Conservation (phyloP, 2,888 invertebrate species). For the Spisula solida region DNA sequence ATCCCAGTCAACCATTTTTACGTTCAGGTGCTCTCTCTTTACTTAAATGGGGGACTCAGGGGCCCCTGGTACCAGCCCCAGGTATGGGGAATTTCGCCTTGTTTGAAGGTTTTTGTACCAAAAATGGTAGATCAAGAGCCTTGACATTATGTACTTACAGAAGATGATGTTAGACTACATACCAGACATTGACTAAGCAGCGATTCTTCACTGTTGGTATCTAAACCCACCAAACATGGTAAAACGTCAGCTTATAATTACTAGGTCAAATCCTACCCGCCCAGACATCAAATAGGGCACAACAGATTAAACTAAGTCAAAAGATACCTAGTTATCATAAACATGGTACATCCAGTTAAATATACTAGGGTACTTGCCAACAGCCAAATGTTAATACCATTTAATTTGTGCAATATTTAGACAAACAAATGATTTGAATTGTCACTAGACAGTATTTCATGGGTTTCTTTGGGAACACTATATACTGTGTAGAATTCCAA, state of each 20-base stretch:
- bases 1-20: too few species aligned
- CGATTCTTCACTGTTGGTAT: not conserved
- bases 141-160: too few species aligned
- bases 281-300: not conserved
- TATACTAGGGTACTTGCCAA: not conserved
- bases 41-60: too few species aligned
- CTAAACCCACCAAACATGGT: not conserved
- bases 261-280: not conserved
- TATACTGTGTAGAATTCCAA: not conserved
- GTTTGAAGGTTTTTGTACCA: too few species aligned
- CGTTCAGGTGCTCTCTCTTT: too few species aligned
- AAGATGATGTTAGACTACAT: too few species aligned
- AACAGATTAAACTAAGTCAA: not conserved
- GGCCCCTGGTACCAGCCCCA: too few species aligned
- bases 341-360: not conserved
- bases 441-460: not conserved
- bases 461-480: not conserved
- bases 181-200: not conserved
- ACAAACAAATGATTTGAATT: not conserved
- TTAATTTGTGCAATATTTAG: constrained; percentile 3
- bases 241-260: not conserved
- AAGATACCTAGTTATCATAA: not conserved
- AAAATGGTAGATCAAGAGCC: too few species aligned
- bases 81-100: too few species aligned
- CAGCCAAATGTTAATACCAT: constrained; percentile 17